Conservation (phyloP, 2,888 invertebrate species). For the Cryptocheilus praepositus region DNA sequence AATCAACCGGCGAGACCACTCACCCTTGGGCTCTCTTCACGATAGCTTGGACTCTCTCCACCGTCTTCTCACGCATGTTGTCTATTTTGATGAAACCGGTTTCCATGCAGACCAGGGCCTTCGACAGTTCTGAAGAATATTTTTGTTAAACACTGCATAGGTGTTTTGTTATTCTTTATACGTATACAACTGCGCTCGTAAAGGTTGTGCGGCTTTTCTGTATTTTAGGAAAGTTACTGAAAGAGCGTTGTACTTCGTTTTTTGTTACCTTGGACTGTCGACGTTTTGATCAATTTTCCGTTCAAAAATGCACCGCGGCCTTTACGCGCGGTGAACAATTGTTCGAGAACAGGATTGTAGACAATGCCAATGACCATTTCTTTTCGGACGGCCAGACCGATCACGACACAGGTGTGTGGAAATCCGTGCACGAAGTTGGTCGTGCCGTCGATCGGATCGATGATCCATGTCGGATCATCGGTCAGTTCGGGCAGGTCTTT, state of each 20-base stretch:
- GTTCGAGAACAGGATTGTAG: slow-evolving; percentile 84
- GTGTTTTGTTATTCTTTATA: too few species aligned
- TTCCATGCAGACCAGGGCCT: slow-evolving; percentile 69
- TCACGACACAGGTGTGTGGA: slow-evolving; percentile 83
- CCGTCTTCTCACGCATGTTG: slow-evolving; percentile 59
- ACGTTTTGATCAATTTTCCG: slow-evolving; percentile 79
- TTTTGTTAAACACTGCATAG: neutral
- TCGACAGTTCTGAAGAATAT: slow-evolving; percentile 62
- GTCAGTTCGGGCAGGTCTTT: slow-evolving; percentile 80
- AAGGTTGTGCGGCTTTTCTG: neutral
- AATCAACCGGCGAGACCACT: neutral
- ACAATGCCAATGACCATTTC: slow-evolving; percentile 83
- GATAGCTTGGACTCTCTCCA: slow-evolving; percentile 63
- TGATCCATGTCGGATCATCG: slow-evolving; percentile 89
- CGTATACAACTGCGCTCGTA: too few species aligned
- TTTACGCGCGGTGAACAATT: slow-evolving; percentile 83
- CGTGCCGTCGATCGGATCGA: slow-evolving; percentile 94
- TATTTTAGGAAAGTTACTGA: too few species aligned
- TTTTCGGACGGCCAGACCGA: slow-evolving; percentile 80
- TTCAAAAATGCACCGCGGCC: slow-evolving; percentile 88
- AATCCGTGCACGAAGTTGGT: slow-evolving; percentile 87
- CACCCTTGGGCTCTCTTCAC: slow-evolving; percentile 66
- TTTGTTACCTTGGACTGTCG: slow-evolving; percentile 76
- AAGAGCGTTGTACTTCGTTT: neutral
- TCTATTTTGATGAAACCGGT: slow-evolving; percentile 68